Evolutionary conservation across 2,888 invertebrate genomes (phyloP).

Genomic region (Synanthedon formicaeformis): DNA sequence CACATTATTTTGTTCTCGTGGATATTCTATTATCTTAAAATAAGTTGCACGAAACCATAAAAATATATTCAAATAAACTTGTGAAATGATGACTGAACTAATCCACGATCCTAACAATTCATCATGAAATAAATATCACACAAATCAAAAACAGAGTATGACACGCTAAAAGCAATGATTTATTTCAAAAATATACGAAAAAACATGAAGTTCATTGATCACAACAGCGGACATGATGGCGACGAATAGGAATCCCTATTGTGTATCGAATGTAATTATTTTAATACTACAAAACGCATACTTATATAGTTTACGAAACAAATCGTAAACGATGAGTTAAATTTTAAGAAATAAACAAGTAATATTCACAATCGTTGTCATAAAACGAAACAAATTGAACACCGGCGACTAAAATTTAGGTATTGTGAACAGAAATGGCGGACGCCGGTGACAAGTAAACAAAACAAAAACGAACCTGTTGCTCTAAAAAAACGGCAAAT

Average conservation of each 20-base stretch:
- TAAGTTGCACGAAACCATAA: no score
- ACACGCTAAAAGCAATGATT: neutral
- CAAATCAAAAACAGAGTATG: no score
- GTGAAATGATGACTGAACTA: no score
- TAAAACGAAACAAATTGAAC: slow-evolving; percentile 8
- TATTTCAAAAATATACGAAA: neutral
- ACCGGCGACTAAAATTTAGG: slow-evolving; percentile 55
- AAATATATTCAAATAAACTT: no score
- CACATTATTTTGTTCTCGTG: no score
- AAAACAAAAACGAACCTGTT: slow-evolving; percentile 74
- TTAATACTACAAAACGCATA: neutral
- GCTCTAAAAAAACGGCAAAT: slow-evolving; percentile 47
- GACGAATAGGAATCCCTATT: slow-evolving; percentile 1
- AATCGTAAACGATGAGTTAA: no score
- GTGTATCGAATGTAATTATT: no score
- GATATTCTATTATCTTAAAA: no score
- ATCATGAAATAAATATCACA: no score
- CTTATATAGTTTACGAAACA: neutral
- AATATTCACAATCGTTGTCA: no score
- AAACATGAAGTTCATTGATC: neutral
- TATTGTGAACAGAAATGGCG: slow-evolving; percentile 66
- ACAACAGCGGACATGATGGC: slow-evolving; percentile 5
- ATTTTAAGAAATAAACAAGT: no score
- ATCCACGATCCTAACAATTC: no score
- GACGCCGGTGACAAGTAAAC: slow-evolving; percentile 73